phyloP scores from a whole-genome alignment of 2,797 vertebrate genomes.

The Catharus ustulatus region DNA sequence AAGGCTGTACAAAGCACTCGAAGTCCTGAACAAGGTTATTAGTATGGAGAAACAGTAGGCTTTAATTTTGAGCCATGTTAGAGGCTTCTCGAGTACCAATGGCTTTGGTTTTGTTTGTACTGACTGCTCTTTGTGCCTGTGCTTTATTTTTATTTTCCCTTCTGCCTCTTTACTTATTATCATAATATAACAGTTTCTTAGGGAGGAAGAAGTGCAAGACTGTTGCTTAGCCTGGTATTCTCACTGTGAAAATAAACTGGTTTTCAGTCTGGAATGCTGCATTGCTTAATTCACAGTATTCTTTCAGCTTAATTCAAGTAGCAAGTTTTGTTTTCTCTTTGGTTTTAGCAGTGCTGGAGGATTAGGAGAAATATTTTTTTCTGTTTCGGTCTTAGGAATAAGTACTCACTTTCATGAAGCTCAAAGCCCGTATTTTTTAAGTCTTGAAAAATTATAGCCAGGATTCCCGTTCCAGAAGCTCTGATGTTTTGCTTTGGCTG shows the following conservation, averaged over 20 bases:
- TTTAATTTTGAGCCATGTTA: not conserved
- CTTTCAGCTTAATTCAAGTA: not conserved
- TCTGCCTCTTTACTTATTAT: not conserved
- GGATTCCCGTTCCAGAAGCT: not conserved
- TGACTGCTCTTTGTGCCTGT: not conserved
- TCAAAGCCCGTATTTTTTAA: not conserved
- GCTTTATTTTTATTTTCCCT: not conserved
- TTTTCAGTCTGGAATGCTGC: not conserved
- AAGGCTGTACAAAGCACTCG: not conserved
- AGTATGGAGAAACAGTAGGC: not conserved
- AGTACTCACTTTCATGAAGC: not conserved
- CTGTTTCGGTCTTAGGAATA: not conserved
- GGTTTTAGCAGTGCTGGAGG: not conserved
- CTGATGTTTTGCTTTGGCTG: not conserved
- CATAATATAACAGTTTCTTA: not conserved
- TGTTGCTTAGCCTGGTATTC: not conserved
- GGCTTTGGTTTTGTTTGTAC: not conserved
- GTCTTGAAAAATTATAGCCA: not conserved
- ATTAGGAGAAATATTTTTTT: not conserved
- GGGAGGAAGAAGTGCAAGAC: not conserved
- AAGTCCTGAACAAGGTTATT: not conserved
- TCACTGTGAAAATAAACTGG: not conserved
- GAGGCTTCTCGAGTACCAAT: not conserved
- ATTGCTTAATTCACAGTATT: not conserved
- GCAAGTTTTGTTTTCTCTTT: not conserved